These are phyloP conservation scores for Engystomops pustulosus DNA, from an alignment of 2,113 vertebrate species.

Conservation along the genomic window DNA sequence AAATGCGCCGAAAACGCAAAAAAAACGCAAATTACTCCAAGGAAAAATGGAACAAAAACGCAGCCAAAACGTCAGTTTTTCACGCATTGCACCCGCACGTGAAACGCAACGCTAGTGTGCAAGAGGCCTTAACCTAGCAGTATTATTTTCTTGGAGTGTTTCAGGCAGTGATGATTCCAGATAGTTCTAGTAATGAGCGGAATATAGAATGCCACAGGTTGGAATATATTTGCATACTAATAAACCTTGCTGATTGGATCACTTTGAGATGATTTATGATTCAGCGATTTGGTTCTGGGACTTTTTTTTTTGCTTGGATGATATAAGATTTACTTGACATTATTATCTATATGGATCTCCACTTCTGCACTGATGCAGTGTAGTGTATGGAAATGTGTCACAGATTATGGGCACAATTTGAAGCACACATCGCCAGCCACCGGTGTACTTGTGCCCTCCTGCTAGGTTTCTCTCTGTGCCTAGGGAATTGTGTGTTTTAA, in stretches of 20 bases:
- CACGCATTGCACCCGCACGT: too few species aligned
- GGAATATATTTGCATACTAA: slow-evolving; percentile 7
- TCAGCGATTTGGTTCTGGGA: slow-evolving; percentile 1
- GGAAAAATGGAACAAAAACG: too few species aligned
- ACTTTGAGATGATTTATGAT: slow-evolving; percentile 17
- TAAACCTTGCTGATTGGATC: slow-evolving; percentile 1
- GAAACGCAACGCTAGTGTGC: too few species aligned
- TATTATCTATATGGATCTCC: background rate
- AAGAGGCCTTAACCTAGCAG: background rate
- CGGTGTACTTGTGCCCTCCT: too few species aligned
- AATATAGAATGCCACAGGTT: background rate
- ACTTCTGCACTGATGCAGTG: background rate
- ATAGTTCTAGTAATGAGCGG: background rate
- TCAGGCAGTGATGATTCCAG: background rate
- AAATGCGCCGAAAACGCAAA: too few species aligned
- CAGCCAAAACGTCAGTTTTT: too few species aligned
- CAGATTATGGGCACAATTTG: too few species aligned
- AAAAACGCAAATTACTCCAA: too few species aligned
- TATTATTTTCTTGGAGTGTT: background rate
- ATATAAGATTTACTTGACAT: background rate
- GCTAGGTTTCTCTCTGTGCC: background rate
- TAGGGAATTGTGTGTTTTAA: background rate
- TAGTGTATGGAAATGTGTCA: background rate
- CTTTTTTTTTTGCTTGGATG: background rate
- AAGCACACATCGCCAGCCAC: background rate